Percentiles rank a stretch among this genome's conserved stretches.
Conservation (phyloP, 2,888 invertebrate species). For the Hemaris fuciformis region DNA sequence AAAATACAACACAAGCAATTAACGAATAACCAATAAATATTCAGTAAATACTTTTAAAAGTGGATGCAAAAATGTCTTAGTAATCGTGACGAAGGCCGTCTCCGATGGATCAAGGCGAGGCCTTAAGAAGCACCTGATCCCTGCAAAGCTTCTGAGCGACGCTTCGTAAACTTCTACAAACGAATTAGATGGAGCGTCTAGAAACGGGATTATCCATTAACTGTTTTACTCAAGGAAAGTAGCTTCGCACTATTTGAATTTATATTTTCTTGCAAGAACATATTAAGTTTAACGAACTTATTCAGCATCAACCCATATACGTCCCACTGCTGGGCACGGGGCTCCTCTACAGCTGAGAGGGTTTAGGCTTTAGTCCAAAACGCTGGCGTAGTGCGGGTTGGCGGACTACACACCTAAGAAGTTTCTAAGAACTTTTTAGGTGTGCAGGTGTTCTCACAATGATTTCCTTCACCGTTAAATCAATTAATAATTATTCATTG, state of each 20-base stretch:
- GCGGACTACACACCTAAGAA: too few species aligned
- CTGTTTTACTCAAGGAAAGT: slow-evolving; percentile 11
- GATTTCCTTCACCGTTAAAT: too few species aligned
- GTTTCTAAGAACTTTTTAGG: too few species aligned
- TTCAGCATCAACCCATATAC: too few species aligned
- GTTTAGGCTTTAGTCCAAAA: too few species aligned
- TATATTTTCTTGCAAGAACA: neutral
- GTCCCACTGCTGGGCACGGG: too few species aligned
- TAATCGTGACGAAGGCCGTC: slow-evolving; percentile 49
- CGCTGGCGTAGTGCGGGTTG: too few species aligned
- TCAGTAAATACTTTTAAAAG: slow-evolving; percentile 35
- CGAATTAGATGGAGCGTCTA: slow-evolving; percentile 57
- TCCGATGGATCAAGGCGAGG: slow-evolving; percentile 42
- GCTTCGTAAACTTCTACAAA: slow-evolving; percentile 53
- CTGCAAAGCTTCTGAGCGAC: slow-evolving; percentile 35
- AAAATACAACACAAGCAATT: neutral
- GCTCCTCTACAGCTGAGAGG: too few species aligned
- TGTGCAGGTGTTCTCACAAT: too few species aligned
- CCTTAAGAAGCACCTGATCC: slow-evolving; percentile 54
- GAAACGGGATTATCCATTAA: slow-evolving; percentile 56
- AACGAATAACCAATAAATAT: slow-evolving; percentile 15
- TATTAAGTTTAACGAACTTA: neutral
- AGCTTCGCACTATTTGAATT: neutral
- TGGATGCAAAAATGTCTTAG: slow-evolving; percentile 33
- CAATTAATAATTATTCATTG: too few species aligned